Evolutionary conservation across 2,113 vertebrate species (phyloP), one percentile per base, ranked within the genome.

Genomic region (Trematocara unimaculatum): DNA sequence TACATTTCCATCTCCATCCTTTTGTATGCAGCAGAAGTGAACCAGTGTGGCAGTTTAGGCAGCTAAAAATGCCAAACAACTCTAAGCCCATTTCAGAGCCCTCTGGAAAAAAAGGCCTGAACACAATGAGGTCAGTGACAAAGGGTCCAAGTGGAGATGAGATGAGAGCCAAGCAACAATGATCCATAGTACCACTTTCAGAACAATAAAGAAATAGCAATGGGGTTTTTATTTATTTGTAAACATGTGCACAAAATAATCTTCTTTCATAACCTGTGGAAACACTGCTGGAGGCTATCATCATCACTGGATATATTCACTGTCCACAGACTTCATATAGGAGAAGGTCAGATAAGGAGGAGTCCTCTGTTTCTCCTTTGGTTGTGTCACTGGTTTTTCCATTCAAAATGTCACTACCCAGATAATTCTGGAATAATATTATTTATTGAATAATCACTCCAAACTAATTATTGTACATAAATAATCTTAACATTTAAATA

Each of bases 151-250:
- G 58, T 55, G 49, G 74, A 92, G 5, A 40, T 93, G 33, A 7
- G 80, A 88, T 67, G 93, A 60, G 20, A 92, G 6, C 90, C 87
- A 94, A 20, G 78, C 31, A 18, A 90, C 53, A 78, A 29, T 5
- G 20, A 95, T 1, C 81, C 87, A 92, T 82, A 94, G 56, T 3
- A 38, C 54, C n/a, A 86, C 51, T 78, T 72, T 85, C 4, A 93
- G 31, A 33, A 38, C 18, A 38, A 12, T 70, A 45, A 58, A 80
- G 29, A 45, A 51, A 33, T 17, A 31, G 40, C 15, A 29, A 12
- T 74, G 70, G 8, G 26, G 2, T 49, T 12, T 74, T 74, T 18
- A 74, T 74, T 74, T 26, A 29, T 74, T 45, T 45, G 40, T 45
- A 45, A 72, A 26, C 13, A 26, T 45, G 14, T 74, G 42, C 14